A percentile compares a stretch with the other conserved stretches of the same genome.
Evolutionary conservation across 2,113 vertebrate genomes (phyloP).

Genomic region (Sinocyclocheilus maitianheensis): DNA sequence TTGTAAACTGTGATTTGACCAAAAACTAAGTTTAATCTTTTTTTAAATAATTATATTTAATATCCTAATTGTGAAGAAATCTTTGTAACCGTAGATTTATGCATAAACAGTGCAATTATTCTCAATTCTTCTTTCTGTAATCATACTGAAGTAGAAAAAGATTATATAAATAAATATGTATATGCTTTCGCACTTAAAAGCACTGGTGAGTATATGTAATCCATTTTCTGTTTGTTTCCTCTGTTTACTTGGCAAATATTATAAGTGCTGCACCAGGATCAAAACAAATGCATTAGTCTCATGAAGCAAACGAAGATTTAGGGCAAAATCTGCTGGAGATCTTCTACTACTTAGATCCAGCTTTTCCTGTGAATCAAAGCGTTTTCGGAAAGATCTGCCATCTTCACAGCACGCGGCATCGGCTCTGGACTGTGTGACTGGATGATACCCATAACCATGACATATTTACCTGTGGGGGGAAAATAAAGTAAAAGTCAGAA

Average conservation of each 20-base stretch:
- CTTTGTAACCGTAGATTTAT: not conserved
- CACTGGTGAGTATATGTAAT: not conserved
- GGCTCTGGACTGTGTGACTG: conserved; percentile 83
- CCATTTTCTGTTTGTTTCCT: not conserved
- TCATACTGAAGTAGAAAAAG: not conserved
- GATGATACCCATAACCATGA: conserved; percentile 93
- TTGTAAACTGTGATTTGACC: not conserved
- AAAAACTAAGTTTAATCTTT: not conserved
- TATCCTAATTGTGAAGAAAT: not conserved
- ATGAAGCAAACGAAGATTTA: conserved; percentile 54
- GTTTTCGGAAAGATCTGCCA: conserved; percentile 88
- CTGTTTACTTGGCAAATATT: not conserved
- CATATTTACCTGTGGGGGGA: conserved; percentile 83
- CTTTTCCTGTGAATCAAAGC: conserved; percentile 75
- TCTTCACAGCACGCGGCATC: conserved; percentile 86
- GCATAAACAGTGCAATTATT: not conserved
- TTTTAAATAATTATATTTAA: not conserved
- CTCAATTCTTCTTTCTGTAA: not conserved
- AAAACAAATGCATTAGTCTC: not conserved
- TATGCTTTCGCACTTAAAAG: not conserved
- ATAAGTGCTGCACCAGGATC: not conserved
- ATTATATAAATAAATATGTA: not conserved
- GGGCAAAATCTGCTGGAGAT: conserved; percentile 81
- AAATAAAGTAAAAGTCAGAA: not conserved
- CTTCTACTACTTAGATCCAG: conserved; percentile 91